Percentiles rank a stretch among this genome's conserved stretches.
phyloP scores from a whole-genome alignment of 2,797 vertebrate species.

The Lagothrix lagotricha region DNA sequence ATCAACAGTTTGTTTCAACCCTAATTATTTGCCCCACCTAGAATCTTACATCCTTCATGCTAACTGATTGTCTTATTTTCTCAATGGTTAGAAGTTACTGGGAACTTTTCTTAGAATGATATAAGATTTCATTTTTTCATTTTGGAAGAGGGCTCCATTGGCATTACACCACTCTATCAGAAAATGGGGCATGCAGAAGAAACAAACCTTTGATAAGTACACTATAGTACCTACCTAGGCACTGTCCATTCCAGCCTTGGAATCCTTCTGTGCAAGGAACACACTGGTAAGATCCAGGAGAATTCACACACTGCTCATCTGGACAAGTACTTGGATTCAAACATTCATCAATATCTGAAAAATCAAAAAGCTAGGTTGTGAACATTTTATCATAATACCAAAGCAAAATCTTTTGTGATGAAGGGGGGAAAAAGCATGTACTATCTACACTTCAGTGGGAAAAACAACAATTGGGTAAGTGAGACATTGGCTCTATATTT shows the following conservation, averaged over 20 bases:
- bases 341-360: slow-evolving; percentile 94
- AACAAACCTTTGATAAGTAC: background rate
- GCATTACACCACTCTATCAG: background rate
- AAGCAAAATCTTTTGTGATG: background rate
- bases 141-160: background rate
- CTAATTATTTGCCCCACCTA: background rate
- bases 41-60: background rate
- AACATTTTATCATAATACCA: background rate
- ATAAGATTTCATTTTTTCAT: background rate
- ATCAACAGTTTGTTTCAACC: background rate
- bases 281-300: slow-evolving; percentile 92
- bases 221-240: slow-evolving; percentile 88
- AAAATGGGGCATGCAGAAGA: background rate
- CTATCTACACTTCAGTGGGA: background rate
- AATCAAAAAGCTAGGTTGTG: slow-evolving; percentile 36
- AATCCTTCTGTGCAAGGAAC: slow-evolving; percentile 91
- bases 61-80: background rate
- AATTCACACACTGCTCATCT: slow-evolving; percentile 92
- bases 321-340: slow-evolving; percentile 87
- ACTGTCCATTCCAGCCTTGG: slow-evolving; percentile 91
- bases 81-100: background rate
- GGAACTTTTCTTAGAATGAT: background rate
- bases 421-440: background rate
- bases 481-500: background rate
- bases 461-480: background rate